Evolutionary conservation across 2,888 invertebrate species (phyloP), one percentile per base, ranked within the genome.

Genomic region (Phytoseiulus persimilis): DNA sequence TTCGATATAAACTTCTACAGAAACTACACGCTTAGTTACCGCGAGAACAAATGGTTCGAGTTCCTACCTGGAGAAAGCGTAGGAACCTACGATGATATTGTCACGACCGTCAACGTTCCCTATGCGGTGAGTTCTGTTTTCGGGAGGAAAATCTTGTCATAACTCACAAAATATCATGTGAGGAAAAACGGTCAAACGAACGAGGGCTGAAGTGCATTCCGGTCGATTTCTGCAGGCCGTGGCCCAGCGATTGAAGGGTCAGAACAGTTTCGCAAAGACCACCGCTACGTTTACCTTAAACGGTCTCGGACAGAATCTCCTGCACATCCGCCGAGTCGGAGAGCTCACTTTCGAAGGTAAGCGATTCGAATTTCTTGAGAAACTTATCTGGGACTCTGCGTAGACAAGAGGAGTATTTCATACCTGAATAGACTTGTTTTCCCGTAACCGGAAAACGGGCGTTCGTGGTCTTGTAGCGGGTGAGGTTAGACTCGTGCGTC

Each of bases 321-420:
- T 87, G 87, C 87, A 87, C 23, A 23, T 23, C 6, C 32, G 45
- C 0, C 87, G 33, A 33, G 87, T 87, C 11, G 87, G 87, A n/a
- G 87, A 87, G 31, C 87, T 87, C 28, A 87, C 87, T 33, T 87
- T 87, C 33, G 87, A 87, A 87, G 87, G 87, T 87, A 33, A 32
- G 84, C 23, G 23, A 3, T 31, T 83, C 28, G 32, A 83, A 11
- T n/a, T n/a, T n/a, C n/a, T n/a, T n/a, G n/a, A n/a, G n/a, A n/a
- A n/a, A n/a, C n/a, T n/a, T n/a, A n/a, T n/a, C n/a, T n/a, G n/a
- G n/a, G n/a, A n/a, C n/a, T n/a, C n/a, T n/a, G n/a, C n/a, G n/a
- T n/a, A n/a, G n/a, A n/a, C n/a, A n/a, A n/a, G n/a, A n/a, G n/a
- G n/a, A n/a, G n/a, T n/a, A n/a, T n/a, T n/a, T n/a, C n/a, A n/a